These are phyloP conservation scores for Anoplius nigerrimus DNA, from an alignment of 2,888 invertebrate species.

Conservation along the genomic window DNA sequence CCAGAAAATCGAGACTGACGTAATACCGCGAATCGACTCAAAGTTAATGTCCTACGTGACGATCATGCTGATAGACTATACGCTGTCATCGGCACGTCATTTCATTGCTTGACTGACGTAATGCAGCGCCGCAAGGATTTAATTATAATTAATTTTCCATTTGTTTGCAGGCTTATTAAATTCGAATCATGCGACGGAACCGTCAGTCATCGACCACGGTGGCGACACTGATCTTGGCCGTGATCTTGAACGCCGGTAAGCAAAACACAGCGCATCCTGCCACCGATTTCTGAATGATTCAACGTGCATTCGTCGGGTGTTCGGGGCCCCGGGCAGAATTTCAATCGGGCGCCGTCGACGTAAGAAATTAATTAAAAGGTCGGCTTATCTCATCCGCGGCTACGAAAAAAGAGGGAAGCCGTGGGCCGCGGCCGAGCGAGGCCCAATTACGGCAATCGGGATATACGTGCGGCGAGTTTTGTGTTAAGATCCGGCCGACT, in stretches of 20 bases:
- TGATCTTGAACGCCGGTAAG: conserved; percentile 47
- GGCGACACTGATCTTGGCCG: conserved; percentile 31
- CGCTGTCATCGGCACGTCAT: too few species aligned
- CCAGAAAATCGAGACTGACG: conserved; percentile 23
- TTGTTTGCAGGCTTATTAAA: conserved; percentile 45
- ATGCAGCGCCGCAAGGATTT: too few species aligned
- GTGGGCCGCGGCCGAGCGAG: conserved; percentile 25
- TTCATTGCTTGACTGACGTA: too few species aligned
- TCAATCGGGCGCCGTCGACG: not conserved
- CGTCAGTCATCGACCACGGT: conserved; percentile 42
- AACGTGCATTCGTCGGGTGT: too few species aligned
- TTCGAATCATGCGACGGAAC: conserved; percentile 47
- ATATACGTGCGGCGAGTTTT: conserved; percentile 46
- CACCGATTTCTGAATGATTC: too few species aligned
- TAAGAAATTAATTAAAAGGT: conserved; percentile 7
- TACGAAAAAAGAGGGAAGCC: conserved; percentile 4
- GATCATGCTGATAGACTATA: too few species aligned
- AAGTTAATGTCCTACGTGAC: too few species aligned
- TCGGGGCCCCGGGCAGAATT: conserved; percentile 2
- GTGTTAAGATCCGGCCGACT: conserved; percentile 31
- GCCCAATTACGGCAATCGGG: conserved; percentile 51
- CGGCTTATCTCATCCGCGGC: conserved; percentile 3
- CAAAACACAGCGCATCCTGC: not conserved
- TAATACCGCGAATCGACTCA: too few species aligned
- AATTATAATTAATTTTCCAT: conserved; percentile 12